These are phyloP conservation scores for Zaprionus lineosus DNA, from an alignment of 2,888 invertebrate genomes.

Conservation along the genomic window DNA sequence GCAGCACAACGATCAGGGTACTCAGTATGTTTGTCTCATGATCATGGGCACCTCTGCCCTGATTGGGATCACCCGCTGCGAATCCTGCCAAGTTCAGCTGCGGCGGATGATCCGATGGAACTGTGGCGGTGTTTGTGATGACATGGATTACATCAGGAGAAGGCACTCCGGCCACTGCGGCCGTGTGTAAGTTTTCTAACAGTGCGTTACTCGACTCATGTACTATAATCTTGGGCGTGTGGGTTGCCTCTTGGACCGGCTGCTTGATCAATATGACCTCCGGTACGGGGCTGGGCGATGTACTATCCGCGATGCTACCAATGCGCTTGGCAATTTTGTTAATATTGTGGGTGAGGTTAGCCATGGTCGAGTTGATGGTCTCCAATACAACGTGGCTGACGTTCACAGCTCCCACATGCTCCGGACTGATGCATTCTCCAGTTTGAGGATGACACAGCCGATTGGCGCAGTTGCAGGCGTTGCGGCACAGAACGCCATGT, in stretches of 20 bases:
- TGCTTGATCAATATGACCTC: conserved; percentile 82
- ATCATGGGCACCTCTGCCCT: conserved; percentile 54
- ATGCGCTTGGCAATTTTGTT: conserved; percentile 79
- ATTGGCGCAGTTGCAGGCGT: conserved; percentile 77
- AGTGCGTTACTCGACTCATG: conserved; percentile 75
- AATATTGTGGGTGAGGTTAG: conserved; percentile 80
- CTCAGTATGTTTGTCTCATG: conserved; percentile 77
- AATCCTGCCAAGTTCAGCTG: conserved; percentile 68
- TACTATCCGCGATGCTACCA: conserved; percentile 57
- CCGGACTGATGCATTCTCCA: conserved; percentile 61
- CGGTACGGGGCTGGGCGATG: conserved; percentile 67
- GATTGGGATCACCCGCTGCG: conserved; percentile 33
- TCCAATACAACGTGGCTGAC: conserved; percentile 80
- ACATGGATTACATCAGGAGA: conserved; percentile 82
- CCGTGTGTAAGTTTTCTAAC: conserved; percentile 69
- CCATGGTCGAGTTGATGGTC: conserved; percentile 81
- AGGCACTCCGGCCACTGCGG: conserved; percentile 52
- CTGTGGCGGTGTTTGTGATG: conserved; percentile 68
- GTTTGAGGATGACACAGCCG: conserved; percentile 75
- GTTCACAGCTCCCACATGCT: conserved; percentile 53
- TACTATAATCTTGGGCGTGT: conserved; percentile 80
- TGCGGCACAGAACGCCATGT: conserved; percentile 81
- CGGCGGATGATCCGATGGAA: conserved; percentile 43
- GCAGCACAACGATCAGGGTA: conserved; percentile 73
- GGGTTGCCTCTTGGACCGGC: conserved; percentile 57